phyloP scores from a whole-genome alignment of 1,140 invertebrate species.

The Dreissena rostriformis region DNA sequence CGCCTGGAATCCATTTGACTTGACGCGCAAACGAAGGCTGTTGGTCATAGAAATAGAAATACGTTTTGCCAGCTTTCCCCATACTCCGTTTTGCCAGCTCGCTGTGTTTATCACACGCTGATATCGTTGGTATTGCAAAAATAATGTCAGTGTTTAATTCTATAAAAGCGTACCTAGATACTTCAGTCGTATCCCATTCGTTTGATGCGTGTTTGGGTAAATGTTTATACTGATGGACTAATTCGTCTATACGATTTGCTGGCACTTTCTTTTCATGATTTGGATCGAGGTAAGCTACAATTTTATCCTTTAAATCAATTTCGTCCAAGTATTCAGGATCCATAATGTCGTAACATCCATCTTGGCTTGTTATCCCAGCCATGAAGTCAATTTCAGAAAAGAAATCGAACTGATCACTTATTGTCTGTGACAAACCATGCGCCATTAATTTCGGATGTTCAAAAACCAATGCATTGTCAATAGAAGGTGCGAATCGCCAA shows the following conservation, averaged over 20 bases:
- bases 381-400: slow-evolving; percentile 38
- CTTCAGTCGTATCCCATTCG: too few relatives aligned
- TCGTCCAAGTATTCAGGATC: background rate
- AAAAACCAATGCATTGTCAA: slow-evolving; percentile 32
- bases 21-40: background rate
- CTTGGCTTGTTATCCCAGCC: slow-evolving; percentile 24
- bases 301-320: background rate
- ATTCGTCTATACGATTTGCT: background rate
- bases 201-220: too few relatives aligned
- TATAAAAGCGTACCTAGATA: too few relatives aligned
- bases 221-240: too few relatives aligned
- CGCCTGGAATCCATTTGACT: slow-evolving; percentile 19
- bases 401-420: slow-evolving; percentile 5
- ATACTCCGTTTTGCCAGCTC: too few relatives aligned
- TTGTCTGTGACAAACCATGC: background rate
- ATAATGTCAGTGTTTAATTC: too few relatives aligned
- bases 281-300: background rate
- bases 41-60: slow-evolving; percentile 33
- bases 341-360: slow-evolving; percentile 13
- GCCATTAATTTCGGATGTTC: background rate
- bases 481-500: slow-evolving; percentile 5
- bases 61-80: background rate
- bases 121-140: background rate
- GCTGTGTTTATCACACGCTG: background rate
- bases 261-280: background rate